phyloP scores from a whole-genome alignment of 2,888 invertebrate genomes.

The Drosophila pegasa region DNA sequence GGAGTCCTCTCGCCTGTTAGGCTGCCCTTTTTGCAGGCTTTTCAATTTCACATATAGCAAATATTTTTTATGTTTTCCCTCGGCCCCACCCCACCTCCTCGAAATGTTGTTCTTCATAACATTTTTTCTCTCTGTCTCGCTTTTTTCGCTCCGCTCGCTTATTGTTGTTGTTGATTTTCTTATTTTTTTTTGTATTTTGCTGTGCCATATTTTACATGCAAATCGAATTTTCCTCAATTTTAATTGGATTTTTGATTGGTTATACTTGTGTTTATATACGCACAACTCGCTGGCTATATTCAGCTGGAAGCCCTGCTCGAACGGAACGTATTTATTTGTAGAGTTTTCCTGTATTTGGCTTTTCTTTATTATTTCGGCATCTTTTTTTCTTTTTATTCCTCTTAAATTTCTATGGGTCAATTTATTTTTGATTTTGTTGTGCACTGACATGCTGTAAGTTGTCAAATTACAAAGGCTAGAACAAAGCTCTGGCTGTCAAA shows the following conservation, averaged over 20 bases:
- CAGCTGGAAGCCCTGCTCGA: slow-evolving; percentile 8
- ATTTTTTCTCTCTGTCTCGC: slow-evolving; percentile 38
- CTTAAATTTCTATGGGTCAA: slow-evolving; percentile 39
- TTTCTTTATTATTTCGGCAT: slow-evolving; percentile 16
- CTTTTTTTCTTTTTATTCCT: too few relatives aligned
- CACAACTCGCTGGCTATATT: slow-evolving; percentile 53
- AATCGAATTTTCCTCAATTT: slow-evolving; percentile 84
- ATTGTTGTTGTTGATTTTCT: slow-evolving; percentile 25
- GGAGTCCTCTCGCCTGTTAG: slow-evolving; percentile 54
- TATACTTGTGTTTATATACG: slow-evolving; percentile 81
- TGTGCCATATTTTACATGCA: slow-evolving; percentile 83
- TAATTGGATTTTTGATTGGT: slow-evolving; percentile 85
- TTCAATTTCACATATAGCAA: slow-evolving; percentile 77
- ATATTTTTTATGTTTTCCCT: slow-evolving; percentile 73
- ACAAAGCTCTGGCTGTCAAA: slow-evolving; percentile 30
- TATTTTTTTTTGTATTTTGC: slow-evolving; percentile 35
- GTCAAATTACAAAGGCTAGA: slow-evolving; percentile 56
- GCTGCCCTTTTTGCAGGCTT: slow-evolving; percentile 75
- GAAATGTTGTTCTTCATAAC: slow-evolving; percentile 36
- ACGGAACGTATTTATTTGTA: slow-evolving; percentile 46
- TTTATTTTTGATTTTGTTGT: slow-evolving; percentile 51
- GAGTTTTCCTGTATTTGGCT: slow-evolving; percentile 32
- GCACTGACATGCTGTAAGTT: slow-evolving; percentile 62
- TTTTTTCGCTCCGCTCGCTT: slow-evolving; percentile 27
- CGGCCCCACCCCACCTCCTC: not conserved